A percentile compares a stretch with the other conserved stretches of the same genome.
Evolutionary conservation across 2,113 vertebrate genomes (phyloP).

Genomic region (Megaceryle maxima): DNA sequence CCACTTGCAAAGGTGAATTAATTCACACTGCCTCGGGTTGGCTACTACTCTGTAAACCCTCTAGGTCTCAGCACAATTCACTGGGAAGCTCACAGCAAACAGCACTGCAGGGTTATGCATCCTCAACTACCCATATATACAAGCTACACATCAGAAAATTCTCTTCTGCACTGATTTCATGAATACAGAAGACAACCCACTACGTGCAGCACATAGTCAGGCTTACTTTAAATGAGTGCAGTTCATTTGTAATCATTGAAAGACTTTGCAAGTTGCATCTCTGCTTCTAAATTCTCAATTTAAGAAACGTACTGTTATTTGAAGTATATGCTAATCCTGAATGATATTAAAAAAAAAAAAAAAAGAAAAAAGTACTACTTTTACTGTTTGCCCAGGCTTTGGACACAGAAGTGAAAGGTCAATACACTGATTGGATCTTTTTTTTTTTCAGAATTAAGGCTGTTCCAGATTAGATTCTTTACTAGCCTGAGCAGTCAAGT

Average conservation of each 20-base stretch:
- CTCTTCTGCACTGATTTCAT: not conserved
- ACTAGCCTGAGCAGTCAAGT: not conserved
- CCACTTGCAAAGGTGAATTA: not conserved
- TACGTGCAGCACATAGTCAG: not conserved
- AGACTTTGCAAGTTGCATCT: not conserved
- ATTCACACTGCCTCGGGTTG: not conserved
- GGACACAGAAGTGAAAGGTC: not conserved
- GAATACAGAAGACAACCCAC: not conserved
- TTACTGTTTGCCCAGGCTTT: not conserved
- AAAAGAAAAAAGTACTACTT: not conserved
- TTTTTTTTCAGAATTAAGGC: not conserved
- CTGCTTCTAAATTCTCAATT: not conserved
- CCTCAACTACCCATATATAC: not conserved
- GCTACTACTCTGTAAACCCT: not conserved
- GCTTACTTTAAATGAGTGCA: not conserved
- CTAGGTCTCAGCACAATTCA: not conserved
- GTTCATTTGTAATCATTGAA: not conserved
- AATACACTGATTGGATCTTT: not conserved
- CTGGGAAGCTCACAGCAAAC: not conserved
- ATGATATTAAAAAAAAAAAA: not conserved
- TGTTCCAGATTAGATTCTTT: not conserved
- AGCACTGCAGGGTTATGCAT: not conserved
- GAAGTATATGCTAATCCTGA: not conserved
- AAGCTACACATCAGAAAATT: not conserved
- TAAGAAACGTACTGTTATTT: not conserved